Evolutionary conservation across 2,113 vertebrate species (phyloP), one percentile per base, ranked within the genome.

Genomic region (Lophotis ruficrista): DNA sequence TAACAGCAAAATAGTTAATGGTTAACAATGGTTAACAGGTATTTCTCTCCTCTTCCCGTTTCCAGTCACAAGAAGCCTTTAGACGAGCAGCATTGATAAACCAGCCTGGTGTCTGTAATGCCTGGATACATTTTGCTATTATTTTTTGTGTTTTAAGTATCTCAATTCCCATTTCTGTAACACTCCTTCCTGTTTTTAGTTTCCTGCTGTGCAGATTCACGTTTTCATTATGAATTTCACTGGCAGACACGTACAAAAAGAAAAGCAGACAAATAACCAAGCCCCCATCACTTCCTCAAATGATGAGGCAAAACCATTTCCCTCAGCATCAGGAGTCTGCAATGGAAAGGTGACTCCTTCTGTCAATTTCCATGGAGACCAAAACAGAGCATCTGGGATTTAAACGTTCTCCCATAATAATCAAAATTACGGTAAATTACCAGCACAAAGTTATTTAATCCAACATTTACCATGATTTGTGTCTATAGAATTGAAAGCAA

Each of bases 341-440:
- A 69, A 25, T 23, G 16, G 4, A 48, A 76, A 78, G 33, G 16
- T 66, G 51, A 80, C 27, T 57, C 25, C 17, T 77, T 72, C 51
- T 23, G 30, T 64, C 47, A 14, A 82, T 93, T 94, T 82, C 96
- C 72, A 82, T 66, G 68, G 87, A 89, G 69, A 97, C 61, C 79
- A 91, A 45, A 48, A 27, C 43, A 56, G n/a, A 84, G 65, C n/a
- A n/a, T 20, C 37, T 41, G 37, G 33, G 47, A 82, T 73, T 76
- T 88, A 80, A 93, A 15, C 1, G 1, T 66, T 92, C 56, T 72
- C 80, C 43, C 18, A 9, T 2, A 72, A 64, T 50, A 78, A 70
- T 78, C 5, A 31, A 51, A 87, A 81, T 31, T 13, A 25, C 23
- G 28, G 37, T 27, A 60, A 94, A 81, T 70, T 58, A 75, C 22